phyloP scores from a whole-genome alignment of 2,888 invertebrate species.

The Leucophenga maculata region DNA sequence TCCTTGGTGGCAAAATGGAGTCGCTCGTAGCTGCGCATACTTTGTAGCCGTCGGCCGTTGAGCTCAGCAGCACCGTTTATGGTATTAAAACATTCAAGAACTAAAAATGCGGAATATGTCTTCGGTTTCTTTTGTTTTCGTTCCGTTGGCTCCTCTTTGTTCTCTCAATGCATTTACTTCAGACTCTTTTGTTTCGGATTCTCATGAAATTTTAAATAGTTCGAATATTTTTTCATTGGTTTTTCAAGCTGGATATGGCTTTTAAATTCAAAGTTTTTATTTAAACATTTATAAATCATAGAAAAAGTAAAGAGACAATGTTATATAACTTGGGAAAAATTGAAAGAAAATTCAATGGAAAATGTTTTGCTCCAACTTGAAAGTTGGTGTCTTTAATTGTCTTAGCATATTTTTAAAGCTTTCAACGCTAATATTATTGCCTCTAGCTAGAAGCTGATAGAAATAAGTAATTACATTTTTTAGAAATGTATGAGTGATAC shows the following conservation, averaged over 20 bases:
- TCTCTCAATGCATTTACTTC: neutral
- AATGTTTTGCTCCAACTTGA: too few relatives aligned
- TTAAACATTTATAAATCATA: neutral
- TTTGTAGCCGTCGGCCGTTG: slow-evolving; percentile 47
- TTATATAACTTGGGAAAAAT: too few relatives aligned
- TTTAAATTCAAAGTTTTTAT: neutral
- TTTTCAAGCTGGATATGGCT: neutral
- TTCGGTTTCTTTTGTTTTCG: neutral
- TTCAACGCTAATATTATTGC: too few relatives aligned
- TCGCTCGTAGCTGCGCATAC: slow-evolving; percentile 50
- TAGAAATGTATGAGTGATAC: too few relatives aligned
- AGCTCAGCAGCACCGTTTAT: slow-evolving; percentile 48
- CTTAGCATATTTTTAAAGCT: too few relatives aligned
- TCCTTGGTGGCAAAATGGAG: slow-evolving; percentile 64
- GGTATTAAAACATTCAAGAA: slow-evolving; percentile 23
- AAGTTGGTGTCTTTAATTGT: too few relatives aligned
- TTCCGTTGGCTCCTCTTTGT: neutral
- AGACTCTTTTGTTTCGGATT: slow-evolving; percentile 18
- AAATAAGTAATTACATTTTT: too few relatives aligned
- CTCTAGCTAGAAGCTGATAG: too few relatives aligned
- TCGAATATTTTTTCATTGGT: neutral
- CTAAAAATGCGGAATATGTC: neutral
- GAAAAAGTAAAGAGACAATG: neutral
- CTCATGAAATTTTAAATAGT: neutral
- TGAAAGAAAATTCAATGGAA: too few relatives aligned